Evolutionary conservation across 2,888 invertebrate species (phyloP), one percentile per base, ranked within the genome.

Genomic region (Macrosiphum euphorbiae): DNA sequence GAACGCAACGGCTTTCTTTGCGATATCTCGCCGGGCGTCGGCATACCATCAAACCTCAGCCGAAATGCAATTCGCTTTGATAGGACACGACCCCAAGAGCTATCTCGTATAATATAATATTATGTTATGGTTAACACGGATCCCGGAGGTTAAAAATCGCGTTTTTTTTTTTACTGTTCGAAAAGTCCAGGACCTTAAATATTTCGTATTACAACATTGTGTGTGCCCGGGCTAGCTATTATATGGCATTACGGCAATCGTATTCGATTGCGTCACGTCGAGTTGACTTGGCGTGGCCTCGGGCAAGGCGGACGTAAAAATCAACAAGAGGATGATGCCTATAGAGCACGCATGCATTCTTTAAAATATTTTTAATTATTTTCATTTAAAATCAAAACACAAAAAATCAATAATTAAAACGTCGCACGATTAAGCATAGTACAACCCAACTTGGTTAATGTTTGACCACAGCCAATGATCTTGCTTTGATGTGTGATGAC

Each of bases 1-100:
- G 67, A 78, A 35, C 47, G 24, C 35, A 67, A 67, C 78, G 67
- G 3, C n/a, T 78, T 90, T 90, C 67, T 90, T 90, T 50, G 26
- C 24, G 11, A 90, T 67, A 35, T 35, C 11, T n/a, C 35, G 35
- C 8, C 5, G 35, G 20, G 16, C n/a, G n/a, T 55, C 7, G 26
- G 24, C 26, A 20, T 24, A 10, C 24, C 35, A 35, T 67, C 24
- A 61, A n/a, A 67, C n/a, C 20, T 78, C 78, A 78, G 78, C 20
- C 20, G 8, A 78, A 78, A 78, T 7, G 20, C 35, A 2, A 78
- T 16, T n/a, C 35, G 7, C 78, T 35, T 78, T 35, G 35, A 78
- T 35, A 35, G 1, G 20, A 78, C 20, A 35, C 8, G n/a, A 20
- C 20, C 2, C 35, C 16, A 5, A 1, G 16, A 78, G 35, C 35